These are phyloP conservation scores for Ammospiza caudacuta DNA, from an alignment of 2,113 vertebrate genomes.

Conservation along the genomic window DNA sequence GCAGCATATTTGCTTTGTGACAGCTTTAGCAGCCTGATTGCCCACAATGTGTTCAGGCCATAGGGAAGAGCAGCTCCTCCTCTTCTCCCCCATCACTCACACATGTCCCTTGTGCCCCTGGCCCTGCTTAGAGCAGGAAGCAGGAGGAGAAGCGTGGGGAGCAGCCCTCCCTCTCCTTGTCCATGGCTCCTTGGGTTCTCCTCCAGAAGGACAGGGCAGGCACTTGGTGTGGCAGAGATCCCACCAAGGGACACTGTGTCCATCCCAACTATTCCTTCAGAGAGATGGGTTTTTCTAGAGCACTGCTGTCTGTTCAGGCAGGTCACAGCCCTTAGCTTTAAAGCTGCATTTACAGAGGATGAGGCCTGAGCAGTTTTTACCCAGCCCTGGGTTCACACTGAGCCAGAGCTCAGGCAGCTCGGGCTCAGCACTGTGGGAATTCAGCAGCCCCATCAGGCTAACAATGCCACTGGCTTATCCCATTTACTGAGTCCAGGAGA, in stretches of 20 bases:
- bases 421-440: rapidly evolving
- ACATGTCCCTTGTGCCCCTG: background rate
- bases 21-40: slow-evolving; percentile 16
- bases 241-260: background rate
- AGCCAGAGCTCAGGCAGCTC: background rate
- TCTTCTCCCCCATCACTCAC: background rate
- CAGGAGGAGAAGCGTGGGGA: background rate
- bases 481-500: background rate
- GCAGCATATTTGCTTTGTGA: background rate
- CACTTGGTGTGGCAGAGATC: background rate
- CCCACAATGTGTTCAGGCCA: background rate
- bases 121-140: background rate
- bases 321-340: background rate
- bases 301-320: background rate
- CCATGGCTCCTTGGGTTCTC: background rate
- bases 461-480: background rate
- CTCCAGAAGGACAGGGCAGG: background rate
- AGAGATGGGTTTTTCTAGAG: background rate
- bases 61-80: background rate
- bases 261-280: background rate
- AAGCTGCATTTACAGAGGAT: background rate
- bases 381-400: background rate
- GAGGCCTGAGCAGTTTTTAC: background rate
- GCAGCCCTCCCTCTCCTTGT: background rate
- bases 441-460: background rate